Base-by-base conservation (phyloP, 2,113 vertebrate species). In the Anolis sagrei region DNA sequence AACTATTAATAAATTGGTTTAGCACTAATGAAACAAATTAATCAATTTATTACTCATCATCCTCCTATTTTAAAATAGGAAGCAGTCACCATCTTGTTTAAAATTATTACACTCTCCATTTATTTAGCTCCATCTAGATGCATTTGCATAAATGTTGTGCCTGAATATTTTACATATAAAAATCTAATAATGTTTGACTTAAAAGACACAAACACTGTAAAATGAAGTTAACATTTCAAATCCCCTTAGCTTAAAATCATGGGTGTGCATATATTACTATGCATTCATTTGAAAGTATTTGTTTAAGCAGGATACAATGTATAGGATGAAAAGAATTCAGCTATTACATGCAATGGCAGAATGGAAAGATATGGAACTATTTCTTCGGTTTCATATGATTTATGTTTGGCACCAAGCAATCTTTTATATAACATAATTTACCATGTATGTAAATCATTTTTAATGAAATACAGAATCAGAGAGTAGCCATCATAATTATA, bases 221-320 rank as follows among this genome's bases (percentile, higher is more conserved):
- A 94, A 94, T 94, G 91, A 92, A 80, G 85, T 34, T 80, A 89
- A 90, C 80, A 78, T 70, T 91, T 91, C 64, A 90, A 87, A 93
- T 91, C 73, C 90, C 51, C 90, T 86, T 92, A 85, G 82, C 79
- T 90, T 91, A 86, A 89, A 90, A 76, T 80, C 88, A 86, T 93
- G 91, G 54, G 48, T 87, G 58, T 77, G 92, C 89, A 94, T 93
- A 90, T 3, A 91, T 94, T 93, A 93, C 13, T 69, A 82, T 86
- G 58, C 90, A 39, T 88, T 91, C 88, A 91, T 86, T 51, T 76
- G 25, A 91, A 88, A 77, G 81, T 49, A 78, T 87, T 88, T 90
- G 34, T 85, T 73, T 86, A 80, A 34, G 39, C n/a, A 88, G 83
- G 89, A 79, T 69, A 25, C 85, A 81, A 0, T 74, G 44, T 39